These are phyloP conservation scores for Xestobium rufovillosum DNA, from an alignment of 2,888 invertebrate species.

Conservation along the genomic window DNA sequence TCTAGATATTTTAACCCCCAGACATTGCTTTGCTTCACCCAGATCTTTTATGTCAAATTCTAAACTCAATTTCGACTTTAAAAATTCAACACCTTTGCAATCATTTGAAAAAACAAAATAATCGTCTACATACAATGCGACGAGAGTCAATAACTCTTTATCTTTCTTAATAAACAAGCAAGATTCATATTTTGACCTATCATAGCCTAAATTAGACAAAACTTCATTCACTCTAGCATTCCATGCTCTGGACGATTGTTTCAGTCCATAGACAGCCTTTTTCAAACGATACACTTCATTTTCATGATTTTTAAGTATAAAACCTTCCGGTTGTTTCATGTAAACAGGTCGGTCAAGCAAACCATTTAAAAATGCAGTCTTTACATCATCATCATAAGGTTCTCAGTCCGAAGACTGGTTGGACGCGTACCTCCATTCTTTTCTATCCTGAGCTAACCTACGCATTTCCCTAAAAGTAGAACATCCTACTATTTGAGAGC, in stretches of 20 bases:
- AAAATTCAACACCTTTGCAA: too few species aligned
- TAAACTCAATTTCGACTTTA: too few species aligned
- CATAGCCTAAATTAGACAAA: conserved; percentile 5
- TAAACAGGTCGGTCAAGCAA: conserved; percentile 3
- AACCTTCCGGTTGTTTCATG: conserved; percentile 1
- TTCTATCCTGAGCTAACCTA: too few species aligned
- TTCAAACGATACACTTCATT: not conserved
- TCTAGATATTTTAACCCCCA: too few species aligned
- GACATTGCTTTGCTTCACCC: too few species aligned
- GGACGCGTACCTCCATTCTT: too few species aligned
- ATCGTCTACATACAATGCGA: conserved; percentile 16
- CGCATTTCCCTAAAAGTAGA: too few species aligned
- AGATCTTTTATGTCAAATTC: too few species aligned
- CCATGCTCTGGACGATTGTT: conserved; percentile 2
- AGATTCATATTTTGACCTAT: conserved; percentile 2
- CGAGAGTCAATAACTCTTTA: conserved; percentile 7
- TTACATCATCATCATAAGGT: too few species aligned
- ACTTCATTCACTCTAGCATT: conserved; percentile 2
- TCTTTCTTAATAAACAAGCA: not conserved
- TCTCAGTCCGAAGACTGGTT: too few species aligned
- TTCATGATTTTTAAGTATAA: not conserved
- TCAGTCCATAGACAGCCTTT: conserved; percentile 1
- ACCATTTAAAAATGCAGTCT: not conserved
- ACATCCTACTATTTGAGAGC: too few species aligned
- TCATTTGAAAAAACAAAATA: conserved; percentile 10